Base-by-base conservation (phyloP, 1,140 invertebrate species). In the Drosophila rhopaloa region DNA sequence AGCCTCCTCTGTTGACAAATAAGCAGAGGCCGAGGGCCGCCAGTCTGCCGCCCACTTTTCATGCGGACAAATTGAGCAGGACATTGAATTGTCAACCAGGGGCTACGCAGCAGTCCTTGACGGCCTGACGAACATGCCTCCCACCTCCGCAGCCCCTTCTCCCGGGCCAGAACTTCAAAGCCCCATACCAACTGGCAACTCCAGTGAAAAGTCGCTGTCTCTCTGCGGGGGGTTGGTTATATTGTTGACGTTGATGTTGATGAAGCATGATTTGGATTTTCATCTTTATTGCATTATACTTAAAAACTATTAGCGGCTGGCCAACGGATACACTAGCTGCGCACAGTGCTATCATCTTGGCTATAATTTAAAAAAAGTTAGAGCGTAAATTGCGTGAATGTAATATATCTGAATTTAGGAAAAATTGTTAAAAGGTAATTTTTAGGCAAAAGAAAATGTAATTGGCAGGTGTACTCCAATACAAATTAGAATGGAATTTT, bases 241-340 rank as follows among this genome's bases (percentile, higher is more conserved):
- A 85, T 79, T 89, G 85, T 90, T 89, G 85, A 90, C 85, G 85
- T 90, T 90, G 85, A 89, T 79, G 84, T 89, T 89, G 84, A 89
- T 90, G 85, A 90, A 89, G 85, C 85, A 90, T 88, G 85, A 89
- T 89, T 89, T 85, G 74, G 81, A 85, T 83, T 89, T 89, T 89
- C 84, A 89, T 90, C 86, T 85, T 89, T 90, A 89, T 89, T 89
- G 85, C 81, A 89, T 89, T 90, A 89, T 81, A 83, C 84, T 89
- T 89, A 89, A 89, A 86, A 89, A 89, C 84, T 89, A 89, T 89
- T 89, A 89, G 84, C 80, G 80, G 58, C 84, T 19, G 41, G 16
- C 29, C n/a, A 32, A 11, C 29, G 32, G 63, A 41, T 48, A 24
- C 66, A 14, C 6, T n/a, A n/a, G 9, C 60, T 43, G 53, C 43